These are phyloP conservation scores for Alitta virens DNA, from an alignment of 2,888 invertebrate genomes.

Conservation along the genomic window DNA sequence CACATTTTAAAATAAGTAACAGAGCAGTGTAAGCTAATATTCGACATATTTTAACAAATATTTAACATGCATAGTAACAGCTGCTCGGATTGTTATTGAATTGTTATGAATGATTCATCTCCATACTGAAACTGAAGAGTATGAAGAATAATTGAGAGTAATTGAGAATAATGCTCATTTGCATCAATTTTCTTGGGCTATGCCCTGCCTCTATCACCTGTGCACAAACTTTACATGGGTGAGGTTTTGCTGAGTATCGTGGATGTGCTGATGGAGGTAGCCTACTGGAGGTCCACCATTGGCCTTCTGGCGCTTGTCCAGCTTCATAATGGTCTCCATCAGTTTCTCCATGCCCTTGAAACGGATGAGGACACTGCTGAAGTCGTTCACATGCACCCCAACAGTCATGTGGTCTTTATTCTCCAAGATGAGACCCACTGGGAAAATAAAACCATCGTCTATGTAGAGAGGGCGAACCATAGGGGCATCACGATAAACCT, in stretches of 20 bases:
- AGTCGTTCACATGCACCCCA: conserved; percentile 37
- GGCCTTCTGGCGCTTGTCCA: conserved; percentile 20
- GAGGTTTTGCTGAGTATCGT: conserved; percentile 26
- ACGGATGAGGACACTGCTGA: conserved; percentile 31
- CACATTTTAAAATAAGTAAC: too few relatives aligned
- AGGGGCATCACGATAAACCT: conserved; percentile 29
- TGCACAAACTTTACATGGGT: conserved; percentile 11
- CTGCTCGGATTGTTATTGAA: too few relatives aligned
- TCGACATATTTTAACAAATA: too few relatives aligned
- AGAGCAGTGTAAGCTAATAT: too few relatives aligned
- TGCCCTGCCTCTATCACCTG: neutral
- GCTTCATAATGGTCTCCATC: conserved; percentile 25
- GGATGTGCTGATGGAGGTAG: conserved; percentile 30
- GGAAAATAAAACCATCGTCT: conserved; percentile 36
- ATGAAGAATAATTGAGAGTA: too few relatives aligned
- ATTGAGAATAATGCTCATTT: too few relatives aligned
- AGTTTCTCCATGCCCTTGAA: conserved; percentile 27
- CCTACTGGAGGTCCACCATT: conserved; percentile 28
- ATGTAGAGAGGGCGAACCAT: conserved; percentile 33
- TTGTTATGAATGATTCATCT: too few relatives aligned
- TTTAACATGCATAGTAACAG: too few relatives aligned
- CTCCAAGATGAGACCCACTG: conserved; percentile 35
- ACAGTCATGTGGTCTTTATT: conserved; percentile 27
- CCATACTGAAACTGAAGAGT: too few relatives aligned
- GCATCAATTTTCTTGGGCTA: neutral